Percentiles rank a stretch among this genome's conserved stretches.
These are phyloP conservation scores for Aquatica leii DNA, from an alignment of 2,888 invertebrate species.

Conservation along the genomic window DNA sequence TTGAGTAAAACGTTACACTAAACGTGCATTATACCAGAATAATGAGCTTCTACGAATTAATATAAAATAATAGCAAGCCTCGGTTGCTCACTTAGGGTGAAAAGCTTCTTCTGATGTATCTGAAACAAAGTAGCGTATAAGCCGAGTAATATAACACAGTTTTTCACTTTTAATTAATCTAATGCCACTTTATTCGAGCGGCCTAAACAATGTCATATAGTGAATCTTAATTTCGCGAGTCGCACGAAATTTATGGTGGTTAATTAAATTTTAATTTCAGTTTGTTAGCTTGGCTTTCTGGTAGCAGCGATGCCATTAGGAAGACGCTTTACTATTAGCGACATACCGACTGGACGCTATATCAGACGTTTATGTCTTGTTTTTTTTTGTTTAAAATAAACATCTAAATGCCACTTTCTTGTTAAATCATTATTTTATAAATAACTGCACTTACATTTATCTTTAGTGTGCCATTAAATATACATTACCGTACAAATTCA, in stretches of 20 bases:
- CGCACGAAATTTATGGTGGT: conserved; percentile 58
- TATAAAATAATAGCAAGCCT: conserved; percentile 53
- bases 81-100: conserved; percentile 52
- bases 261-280: conserved; percentile 61
- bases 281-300: conserved; percentile 48
- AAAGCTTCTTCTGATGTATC: conserved; percentile 50
- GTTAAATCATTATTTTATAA: neutral
- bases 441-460: neutral
- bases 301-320: conserved; percentile 44
- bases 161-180: conserved; percentile 62
- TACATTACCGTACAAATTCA: conserved; percentile 4
- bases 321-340: conserved; percentile 41
- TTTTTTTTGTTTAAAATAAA: neutral
- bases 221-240: conserved; percentile 60
- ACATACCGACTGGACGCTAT: conserved; percentile 17
- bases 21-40: conserved; percentile 54
- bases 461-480: neutral
- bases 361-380: neutral
- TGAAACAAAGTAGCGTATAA: conserved; percentile 47
- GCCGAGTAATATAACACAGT: conserved; percentile 57
- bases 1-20: conserved; percentile 53
- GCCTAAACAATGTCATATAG: conserved; percentile 60
- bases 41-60: conserved; percentile 51
- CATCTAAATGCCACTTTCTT: neutral
- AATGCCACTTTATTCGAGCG: conserved; percentile 59